Evolutionary conservation across 2,888 invertebrate species (phyloP).

Genomic region (Homarus gammarus): DNA sequence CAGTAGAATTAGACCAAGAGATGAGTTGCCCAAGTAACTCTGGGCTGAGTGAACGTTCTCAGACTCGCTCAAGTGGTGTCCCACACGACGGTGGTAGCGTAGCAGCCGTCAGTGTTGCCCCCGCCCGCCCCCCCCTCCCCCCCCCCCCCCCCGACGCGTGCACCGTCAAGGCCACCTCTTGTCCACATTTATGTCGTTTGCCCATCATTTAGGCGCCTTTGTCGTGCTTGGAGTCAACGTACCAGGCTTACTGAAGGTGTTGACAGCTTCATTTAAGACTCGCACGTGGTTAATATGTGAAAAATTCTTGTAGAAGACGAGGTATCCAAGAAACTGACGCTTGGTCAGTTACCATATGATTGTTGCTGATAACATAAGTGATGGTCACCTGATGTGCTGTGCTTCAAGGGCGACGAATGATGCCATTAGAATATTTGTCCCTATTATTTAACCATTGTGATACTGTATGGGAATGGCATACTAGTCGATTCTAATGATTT

Average conservation of each 20-base stretch:
- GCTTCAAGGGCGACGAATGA: not conserved
- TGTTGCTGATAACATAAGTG: no score
- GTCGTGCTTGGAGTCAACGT: constrained; percentile 7
- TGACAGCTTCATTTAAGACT: no score
- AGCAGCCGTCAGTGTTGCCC: not conserved
- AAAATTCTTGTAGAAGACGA: no score
- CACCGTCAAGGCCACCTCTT: not conserved
- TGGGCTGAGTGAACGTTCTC: constrained; percentile 9
- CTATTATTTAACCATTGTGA: constrained; percentile 29
- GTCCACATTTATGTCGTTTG: constrained; percentile 13
- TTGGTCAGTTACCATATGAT: no score
- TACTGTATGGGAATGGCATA: constrained; percentile 28
- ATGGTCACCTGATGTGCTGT: not conserved
- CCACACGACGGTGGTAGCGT: not conserved
- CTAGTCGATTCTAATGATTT: constrained; percentile 13
- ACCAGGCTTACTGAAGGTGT: not conserved
- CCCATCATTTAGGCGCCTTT: constrained; percentile 19
- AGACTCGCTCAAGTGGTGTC: constrained; percentile 27
- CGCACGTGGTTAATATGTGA: no score
- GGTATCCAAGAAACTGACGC: no score
- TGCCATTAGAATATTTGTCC: constrained; percentile 6
- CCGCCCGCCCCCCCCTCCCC: no score
- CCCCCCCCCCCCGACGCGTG: no score
- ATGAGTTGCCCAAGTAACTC: no score
- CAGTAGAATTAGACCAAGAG: no score